Conservation (phyloP, 2,888 invertebrate species). For the Cacoxenus indagator region DNA sequence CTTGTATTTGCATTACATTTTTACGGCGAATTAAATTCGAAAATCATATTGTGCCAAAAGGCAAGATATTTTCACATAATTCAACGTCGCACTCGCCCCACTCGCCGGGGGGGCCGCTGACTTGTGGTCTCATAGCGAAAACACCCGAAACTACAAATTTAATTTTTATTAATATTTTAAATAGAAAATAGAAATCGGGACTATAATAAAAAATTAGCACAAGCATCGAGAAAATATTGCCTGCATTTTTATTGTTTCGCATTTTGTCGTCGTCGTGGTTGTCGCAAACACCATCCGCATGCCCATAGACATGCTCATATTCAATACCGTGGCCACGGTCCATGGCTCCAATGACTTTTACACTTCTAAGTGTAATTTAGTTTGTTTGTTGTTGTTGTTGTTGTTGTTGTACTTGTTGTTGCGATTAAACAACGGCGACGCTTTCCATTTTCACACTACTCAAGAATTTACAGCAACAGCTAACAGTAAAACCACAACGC, state of each 20-base stretch:
- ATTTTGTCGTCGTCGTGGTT: slow-evolving; percentile 16
- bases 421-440: not conserved
- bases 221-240: slow-evolving; percentile 16
- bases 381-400: slow-evolving; percentile 34
- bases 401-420: not conserved
- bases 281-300: no score
- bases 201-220: slow-evolving; percentile 18
- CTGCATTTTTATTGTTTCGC: slow-evolving; percentile 18
- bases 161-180: not conserved
- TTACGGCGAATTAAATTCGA: slow-evolving; percentile 26
- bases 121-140: no score
- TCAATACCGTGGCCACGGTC: no score
- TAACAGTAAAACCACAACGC: not conserved
- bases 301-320: no score
- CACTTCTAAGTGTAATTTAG: no score
- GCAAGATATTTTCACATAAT: slow-evolving; percentile 12
- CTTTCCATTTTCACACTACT: slow-evolving; percentile 17
- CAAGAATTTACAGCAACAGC: slow-evolving; percentile 9
- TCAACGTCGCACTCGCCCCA: not conserved
- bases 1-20: slow-evolving; percentile 18
- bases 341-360: no score
- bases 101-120: no score
- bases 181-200: not conserved
- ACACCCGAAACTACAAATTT: slow-evolving; percentile 8
- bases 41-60: slow-evolving; percentile 26